These are phyloP conservation scores for Argyra leucocephala DNA, from an alignment of 2,888 invertebrate genomes.

Conservation along the genomic window DNA sequence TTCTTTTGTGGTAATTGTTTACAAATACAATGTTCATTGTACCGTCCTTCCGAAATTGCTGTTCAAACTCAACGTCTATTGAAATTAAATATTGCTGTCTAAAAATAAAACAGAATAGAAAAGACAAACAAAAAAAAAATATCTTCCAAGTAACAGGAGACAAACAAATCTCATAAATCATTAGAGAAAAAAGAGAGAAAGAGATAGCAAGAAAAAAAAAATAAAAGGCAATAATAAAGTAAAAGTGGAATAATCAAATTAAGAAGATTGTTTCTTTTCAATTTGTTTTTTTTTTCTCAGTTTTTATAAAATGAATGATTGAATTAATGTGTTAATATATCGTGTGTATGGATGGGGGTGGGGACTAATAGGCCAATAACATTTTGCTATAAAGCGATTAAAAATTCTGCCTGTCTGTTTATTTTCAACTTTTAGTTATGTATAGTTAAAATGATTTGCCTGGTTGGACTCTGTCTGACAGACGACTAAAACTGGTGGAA, in stretches of 20 bases:
- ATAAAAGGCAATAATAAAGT: background rate
- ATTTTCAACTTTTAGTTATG: background rate
- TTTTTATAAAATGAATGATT: background rate
- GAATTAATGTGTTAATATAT: constrained; percentile 2
- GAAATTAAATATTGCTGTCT: background rate
- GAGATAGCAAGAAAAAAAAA: background rate
- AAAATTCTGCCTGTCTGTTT: background rate
- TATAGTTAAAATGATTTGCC: too few species aligned
- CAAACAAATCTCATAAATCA: background rate
- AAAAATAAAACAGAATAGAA: background rate
- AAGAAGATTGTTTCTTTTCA: background rate
- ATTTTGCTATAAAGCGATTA: background rate
- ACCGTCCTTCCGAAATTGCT: background rate
- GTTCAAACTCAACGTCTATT: background rate
- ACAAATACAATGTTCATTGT: background rate
- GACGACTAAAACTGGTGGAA: background rate
- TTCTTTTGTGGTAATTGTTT: too few species aligned
- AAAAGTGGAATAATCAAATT: constrained; percentile 6
- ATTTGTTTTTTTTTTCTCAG: background rate
- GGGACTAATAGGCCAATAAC: background rate
- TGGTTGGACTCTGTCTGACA: background rate
- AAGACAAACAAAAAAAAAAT: background rate
- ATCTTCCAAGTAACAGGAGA: background rate
- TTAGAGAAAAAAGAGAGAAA: background rate
- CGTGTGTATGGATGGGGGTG: too few species aligned